Evolutionary conservation across 2,797 vertebrate genomes (phyloP).

Genomic region (Sus cebifrons): DNA sequence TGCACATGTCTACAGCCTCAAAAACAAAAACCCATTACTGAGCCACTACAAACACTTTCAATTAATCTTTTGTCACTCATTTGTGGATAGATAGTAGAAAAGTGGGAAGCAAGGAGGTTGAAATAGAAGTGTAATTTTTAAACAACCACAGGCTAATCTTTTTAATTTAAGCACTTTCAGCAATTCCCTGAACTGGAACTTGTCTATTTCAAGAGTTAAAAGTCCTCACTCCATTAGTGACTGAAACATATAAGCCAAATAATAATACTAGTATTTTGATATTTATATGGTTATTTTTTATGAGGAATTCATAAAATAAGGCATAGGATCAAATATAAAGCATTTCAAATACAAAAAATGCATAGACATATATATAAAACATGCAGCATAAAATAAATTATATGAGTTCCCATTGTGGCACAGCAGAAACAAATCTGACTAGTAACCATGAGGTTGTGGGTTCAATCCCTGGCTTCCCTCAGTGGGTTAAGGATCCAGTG

Average conservation of each 20-base stretch:
- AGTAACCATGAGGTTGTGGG: no score
- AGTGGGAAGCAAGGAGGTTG: not conserved
- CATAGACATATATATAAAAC: not conserved
- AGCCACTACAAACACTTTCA: not conserved
- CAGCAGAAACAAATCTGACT: no score
- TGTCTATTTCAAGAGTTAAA: conserved; percentile 60
- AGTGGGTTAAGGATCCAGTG: no score
- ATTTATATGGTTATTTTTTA: conserved; percentile 54
- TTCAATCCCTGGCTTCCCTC: no score
- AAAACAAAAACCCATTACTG: not conserved
- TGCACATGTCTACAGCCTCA: not conserved
- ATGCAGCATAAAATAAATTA: conserved; percentile 45
- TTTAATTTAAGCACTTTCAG: not conserved
- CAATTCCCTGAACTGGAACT: not conserved
- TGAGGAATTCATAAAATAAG: conserved; percentile 43
- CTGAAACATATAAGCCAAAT: conserved; percentile 19
- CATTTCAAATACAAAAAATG: conserved; percentile 65
- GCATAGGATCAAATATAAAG: conserved; percentile 45
- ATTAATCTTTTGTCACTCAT: not conserved
- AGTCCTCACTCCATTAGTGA: not conserved
- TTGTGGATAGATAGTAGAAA: not conserved
- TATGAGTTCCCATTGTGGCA: no score
- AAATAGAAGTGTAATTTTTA: not conserved
- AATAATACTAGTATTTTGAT: conserved; percentile 27
- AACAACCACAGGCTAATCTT: not conserved